Base-by-base conservation (phyloP, 2,888 invertebrate species). In the Lissocephala sabroskyi region DNA sequence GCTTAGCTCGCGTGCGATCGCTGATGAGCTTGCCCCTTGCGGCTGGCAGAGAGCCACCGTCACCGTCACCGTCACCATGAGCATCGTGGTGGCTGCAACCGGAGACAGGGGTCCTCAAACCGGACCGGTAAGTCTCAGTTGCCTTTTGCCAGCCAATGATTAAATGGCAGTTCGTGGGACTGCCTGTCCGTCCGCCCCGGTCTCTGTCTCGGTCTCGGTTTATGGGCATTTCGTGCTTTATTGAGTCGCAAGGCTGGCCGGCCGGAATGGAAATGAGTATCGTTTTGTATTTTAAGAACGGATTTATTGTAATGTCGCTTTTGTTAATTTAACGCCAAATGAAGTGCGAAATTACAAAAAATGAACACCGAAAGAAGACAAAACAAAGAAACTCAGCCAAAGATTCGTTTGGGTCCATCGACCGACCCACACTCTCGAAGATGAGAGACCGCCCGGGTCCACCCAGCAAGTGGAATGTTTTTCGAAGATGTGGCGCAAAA, bases 241-340 rank as follows among this genome's bases (percentile, higher is more conserved):
- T 60, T 50, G 46, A 49, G 58, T 45, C 42, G 6, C 56, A 56
- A 48, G 37, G 6, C 40, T 49, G 9, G 33, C 50, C 35, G 16
- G 45, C 37, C 23, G 7, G 14, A 45, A n/a, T n/a, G 30, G 13
- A 13, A 32, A 32, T 32, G 13, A 13, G 3, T 32, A 30, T 23
- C 41, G 26, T 5, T 23, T 17, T 41, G 18, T 29, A 17, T 11
- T 30, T 29, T 36, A n/a, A 37, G 46, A 46, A 57, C 41, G 42
- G 49, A 13, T 28, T 30, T 17, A 10, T 41, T 13, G 13, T 35
- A 6, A 2, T 5, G 16, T 35, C 45, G 41, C 50, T 56, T 51
- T 61, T 66, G 51, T 68, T 73, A 67, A 73, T 71, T 73, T 73
- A 65, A 68, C 65, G 75, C 73, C 65, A 73, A 73, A 73, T 73